Percentiles rank a stretch among this genome's conserved stretches.
Conservation (phyloP, 1,140 invertebrate species). For the Drosophila seguyi region DNA sequence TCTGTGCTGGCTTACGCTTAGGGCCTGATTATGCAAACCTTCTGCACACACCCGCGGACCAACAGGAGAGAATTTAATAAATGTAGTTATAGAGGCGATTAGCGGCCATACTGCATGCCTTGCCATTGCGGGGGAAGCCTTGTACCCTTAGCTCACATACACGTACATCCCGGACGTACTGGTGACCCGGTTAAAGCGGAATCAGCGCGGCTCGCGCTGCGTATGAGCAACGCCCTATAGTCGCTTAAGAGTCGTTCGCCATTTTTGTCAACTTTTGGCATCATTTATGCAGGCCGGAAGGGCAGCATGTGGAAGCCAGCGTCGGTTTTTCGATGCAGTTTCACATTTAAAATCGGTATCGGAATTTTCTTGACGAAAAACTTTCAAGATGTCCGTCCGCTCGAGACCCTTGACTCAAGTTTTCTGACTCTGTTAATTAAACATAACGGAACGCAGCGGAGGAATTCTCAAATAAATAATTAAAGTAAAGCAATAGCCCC, state of each 20-base stretch:
- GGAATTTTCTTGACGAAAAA: conserved; percentile 9
- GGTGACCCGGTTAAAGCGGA: background rate
- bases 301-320: conserved; percentile 50
- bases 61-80: conserved; percentile 51
- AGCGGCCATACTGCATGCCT: conserved; percentile 10
- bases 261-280: conserved; percentile 49
- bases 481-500: conserved; percentile 45
- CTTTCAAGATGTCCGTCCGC: conserved; percentile 20
- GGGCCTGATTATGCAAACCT: conserved; percentile 36
- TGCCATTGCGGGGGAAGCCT: background rate
- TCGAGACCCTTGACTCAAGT: background rate
- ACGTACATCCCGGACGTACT: background rate
- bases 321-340: conserved; percentile 14
- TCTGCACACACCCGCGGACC: conserved; percentile 1
- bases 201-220: conserved; percentile 20
- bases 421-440: conserved; percentile 60
- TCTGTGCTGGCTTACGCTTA: conserved; percentile 29
- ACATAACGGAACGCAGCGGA: conserved; percentile 50
- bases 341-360: conserved; percentile 17
- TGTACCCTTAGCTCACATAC: background rate
- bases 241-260: conserved; percentile 7
- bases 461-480: conserved; percentile 75
- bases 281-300: conserved; percentile 74
- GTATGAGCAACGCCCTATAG: conserved; percentile 45
- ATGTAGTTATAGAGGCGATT: conserved; percentile 50